A percentile compares a stretch with the other conserved stretches of the same genome.
Evolutionary conservation across 2,113 vertebrate genomes (phyloP).

Genomic region (Tylochromis polylepis): DNA sequence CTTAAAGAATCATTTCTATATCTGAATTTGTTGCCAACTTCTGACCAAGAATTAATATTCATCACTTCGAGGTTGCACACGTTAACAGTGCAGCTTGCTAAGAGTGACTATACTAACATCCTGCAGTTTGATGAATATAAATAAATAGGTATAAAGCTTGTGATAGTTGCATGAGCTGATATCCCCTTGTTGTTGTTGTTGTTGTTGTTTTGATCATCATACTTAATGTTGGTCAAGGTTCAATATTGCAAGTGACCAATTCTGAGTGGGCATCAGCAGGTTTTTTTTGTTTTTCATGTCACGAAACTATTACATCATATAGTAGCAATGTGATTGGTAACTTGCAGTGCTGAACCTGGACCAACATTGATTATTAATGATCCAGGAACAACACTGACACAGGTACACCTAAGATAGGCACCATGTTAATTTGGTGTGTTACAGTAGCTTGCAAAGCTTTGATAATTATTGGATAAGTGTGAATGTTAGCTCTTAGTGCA

Average conservation of each 20-base stretch:
- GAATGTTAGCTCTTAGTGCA: background rate
- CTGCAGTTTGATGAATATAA: background rate
- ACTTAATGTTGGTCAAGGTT: background rate
- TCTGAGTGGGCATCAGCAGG: background rate
- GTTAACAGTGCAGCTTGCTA: background rate
- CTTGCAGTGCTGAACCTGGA: background rate
- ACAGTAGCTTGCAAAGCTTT: background rate
- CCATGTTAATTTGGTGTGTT: background rate
- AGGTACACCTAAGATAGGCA: background rate
- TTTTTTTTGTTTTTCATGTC: background rate
- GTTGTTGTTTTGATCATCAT: background rate
- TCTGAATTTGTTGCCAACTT: background rate
- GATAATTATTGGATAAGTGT: background rate
- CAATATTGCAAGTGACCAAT: background rate
- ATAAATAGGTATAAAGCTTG: background rate
- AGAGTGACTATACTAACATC: background rate
- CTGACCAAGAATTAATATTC: background rate
- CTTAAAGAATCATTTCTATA: rapidly evolving
- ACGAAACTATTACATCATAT: background rate
- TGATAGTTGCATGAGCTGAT: background rate
- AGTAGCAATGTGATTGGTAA: background rate
- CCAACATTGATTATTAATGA: background rate
- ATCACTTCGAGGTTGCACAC: background rate
- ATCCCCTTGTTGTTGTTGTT: background rate
- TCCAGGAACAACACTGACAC: rapidly evolving